phyloP scores from a whole-genome alignment of 2,113 vertebrate species.

The Pygoscelis adeliae region DNA sequence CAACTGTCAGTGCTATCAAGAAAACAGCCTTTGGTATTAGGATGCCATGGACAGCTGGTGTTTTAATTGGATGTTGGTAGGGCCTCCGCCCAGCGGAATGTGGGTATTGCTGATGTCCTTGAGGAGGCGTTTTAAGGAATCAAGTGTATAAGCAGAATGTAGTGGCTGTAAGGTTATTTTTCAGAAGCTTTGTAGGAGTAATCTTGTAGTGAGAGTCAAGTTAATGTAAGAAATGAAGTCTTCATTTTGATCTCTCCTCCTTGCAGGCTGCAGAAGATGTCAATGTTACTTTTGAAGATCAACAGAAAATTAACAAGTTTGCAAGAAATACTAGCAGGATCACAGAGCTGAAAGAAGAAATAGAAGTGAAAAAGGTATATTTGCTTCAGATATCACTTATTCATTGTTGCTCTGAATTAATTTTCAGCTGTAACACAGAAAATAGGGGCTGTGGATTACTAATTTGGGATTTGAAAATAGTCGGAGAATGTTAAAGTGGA shows the following conservation, averaged over 20 bases:
- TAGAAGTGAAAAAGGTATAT: constrained; percentile 90
- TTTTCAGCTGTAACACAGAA: background rate
- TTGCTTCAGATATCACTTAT: background rate
- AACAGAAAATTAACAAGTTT: constrained; percentile 98
- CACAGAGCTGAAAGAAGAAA: constrained; percentile 95
- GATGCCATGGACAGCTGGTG: rapidly evolving
- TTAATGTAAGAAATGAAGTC: background rate
- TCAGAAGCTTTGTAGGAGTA: background rate
- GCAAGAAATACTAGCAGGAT: constrained; percentile 95
- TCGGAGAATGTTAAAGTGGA: background rate
- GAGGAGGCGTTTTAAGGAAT: background rate
- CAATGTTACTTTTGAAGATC: constrained; percentile 96
- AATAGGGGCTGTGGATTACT: background rate
- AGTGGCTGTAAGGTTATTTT: background rate
- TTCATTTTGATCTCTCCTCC: background rate
- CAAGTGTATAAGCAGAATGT: background rate
- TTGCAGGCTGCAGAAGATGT: constrained; percentile 94
- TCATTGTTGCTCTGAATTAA: background rate
- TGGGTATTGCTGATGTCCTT: background rate
- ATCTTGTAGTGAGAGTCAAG: background rate
- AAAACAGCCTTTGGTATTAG: background rate
- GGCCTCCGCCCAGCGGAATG: background rate
- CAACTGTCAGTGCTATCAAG: rapidly evolving
- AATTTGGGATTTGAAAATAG: background rate
- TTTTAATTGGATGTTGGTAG: background rate